Evolutionary conservation across 2,888 invertebrate genomes (phyloP).

Genomic region (Galerucella calmariensis): DNA sequence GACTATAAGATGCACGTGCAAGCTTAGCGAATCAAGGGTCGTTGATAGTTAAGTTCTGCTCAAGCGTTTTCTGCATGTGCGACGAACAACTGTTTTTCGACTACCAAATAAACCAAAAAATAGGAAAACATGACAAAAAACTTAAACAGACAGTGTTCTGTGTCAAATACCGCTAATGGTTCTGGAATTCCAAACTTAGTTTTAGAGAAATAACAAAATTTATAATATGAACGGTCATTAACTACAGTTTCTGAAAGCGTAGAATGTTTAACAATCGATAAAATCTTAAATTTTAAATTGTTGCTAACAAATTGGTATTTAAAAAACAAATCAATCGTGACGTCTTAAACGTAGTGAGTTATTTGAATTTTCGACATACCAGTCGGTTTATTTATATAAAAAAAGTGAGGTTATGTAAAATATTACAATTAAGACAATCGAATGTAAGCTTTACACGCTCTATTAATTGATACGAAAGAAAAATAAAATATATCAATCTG

Average conservation of each 20-base stretch:
- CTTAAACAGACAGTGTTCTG: no score
- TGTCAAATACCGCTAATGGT: no score
- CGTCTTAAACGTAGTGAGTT: background rate
- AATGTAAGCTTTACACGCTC: conserved; percentile 1
- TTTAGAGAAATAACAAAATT: background rate
- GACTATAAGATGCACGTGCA: no score
- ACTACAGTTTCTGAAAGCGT: conserved; percentile 9
- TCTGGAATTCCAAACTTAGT: no score
- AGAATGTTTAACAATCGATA: background rate
- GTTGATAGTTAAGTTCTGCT: no score
- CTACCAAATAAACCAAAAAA: no score
- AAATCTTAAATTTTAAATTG: background rate
- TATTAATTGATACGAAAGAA: background rate
- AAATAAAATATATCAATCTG: background rate
- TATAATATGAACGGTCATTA: conserved; percentile 10
- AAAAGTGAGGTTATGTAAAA: background rate
- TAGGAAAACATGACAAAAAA: no score
- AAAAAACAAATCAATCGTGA: background rate
- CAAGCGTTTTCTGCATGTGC: no score
- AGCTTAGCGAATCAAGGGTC: no score
- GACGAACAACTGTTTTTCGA: no score
- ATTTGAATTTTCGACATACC: background rate
- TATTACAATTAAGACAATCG: conserved; percentile 1
- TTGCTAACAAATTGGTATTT: background rate
- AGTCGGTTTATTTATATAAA: background rate